Conservation (phyloP, 2,888 invertebrate genomes). For the Trissonchulus latispiculum region DNA sequence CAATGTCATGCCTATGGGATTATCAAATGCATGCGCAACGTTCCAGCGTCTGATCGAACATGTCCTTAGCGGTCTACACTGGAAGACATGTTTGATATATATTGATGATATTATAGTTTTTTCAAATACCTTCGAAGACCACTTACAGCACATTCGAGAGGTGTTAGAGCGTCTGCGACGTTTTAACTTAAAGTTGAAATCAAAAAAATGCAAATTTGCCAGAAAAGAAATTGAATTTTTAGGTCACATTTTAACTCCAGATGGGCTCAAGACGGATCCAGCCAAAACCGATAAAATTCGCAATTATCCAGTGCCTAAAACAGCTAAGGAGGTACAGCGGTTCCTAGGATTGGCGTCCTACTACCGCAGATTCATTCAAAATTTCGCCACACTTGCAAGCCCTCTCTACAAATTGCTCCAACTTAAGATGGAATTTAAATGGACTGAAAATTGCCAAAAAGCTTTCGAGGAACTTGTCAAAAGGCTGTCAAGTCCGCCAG, state of each 20-base stretch:
- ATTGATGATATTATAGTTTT: constrained; percentile 14
- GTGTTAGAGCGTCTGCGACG: neutral
- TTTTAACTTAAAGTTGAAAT: neutral
- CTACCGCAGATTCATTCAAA: neutral
- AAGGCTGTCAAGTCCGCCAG: neutral
- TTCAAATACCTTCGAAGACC: neutral
- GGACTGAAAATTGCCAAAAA: constrained; percentile 1
- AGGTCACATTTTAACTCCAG: neutral
- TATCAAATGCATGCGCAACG: constrained; percentile 26
- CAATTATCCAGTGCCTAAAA: neutral
- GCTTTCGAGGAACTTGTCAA: neutral
- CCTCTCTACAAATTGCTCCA: neutral
- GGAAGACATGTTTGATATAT: constrained; percentile 8
- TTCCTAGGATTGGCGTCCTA: neutral
- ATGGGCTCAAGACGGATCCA: neutral
- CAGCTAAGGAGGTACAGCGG: neutral
- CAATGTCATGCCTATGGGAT: constrained; percentile 26
- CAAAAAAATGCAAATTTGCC: neutral
- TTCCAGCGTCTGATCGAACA: constrained; percentile 25
- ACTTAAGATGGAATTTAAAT: neutral
- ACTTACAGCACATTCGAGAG: neutral
- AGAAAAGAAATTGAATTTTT: constrained; percentile 6
- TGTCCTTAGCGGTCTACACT: constrained; percentile 1
- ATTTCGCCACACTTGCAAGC: neutral
- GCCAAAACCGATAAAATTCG: neutral